These are phyloP conservation scores for Nipponacmea schrenckii DNA, from an alignment of 2,888 invertebrate genomes.

Conservation along the genomic window DNA sequence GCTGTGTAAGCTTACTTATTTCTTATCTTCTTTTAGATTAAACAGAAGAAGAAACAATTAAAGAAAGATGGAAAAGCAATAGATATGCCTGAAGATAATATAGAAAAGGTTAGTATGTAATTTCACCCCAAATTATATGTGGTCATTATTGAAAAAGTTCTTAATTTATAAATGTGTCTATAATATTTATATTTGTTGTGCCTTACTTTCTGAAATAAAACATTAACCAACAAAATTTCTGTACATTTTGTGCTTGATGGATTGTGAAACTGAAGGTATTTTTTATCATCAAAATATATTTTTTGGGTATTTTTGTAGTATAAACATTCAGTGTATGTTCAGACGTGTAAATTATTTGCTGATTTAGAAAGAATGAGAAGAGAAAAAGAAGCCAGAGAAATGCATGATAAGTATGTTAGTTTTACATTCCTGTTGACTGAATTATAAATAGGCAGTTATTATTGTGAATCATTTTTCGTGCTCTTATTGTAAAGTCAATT, in stretches of 20 bases:
- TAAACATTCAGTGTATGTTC: slow-evolving; percentile 95
- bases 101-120: slow-evolving; percentile 61
- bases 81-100: slow-evolving; percentile 79
- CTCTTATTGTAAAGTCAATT: too few relatives aligned
- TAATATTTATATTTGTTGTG: too few relatives aligned
- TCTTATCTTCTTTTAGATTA: slow-evolving; percentile 48
- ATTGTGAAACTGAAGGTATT: too few relatives aligned
- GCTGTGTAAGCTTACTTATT: too few relatives aligned
- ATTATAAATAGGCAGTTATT: too few relatives aligned
- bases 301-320: slow-evolving; percentile 58
- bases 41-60: slow-evolving; percentile 84
- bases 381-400: slow-evolving; percentile 65
- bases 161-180: too few relatives aligned
- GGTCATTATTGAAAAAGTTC: too few relatives aligned
- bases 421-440: too few relatives aligned
- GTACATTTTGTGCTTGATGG: too few relatives aligned
- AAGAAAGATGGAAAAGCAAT: slow-evolving; percentile 81
- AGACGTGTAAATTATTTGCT: slow-evolving; percentile 97
- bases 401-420: slow-evolving; percentile 67
- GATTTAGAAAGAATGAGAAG: slow-evolving; percentile 76
- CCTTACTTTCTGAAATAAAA: too few relatives aligned
- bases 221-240: too few relatives aligned
- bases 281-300: not conserved
- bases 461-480: too few relatives aligned
- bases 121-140: not conserved